Conservation (phyloP, 2,113 vertebrate genomes). For the Phocoena sinus region DNA sequence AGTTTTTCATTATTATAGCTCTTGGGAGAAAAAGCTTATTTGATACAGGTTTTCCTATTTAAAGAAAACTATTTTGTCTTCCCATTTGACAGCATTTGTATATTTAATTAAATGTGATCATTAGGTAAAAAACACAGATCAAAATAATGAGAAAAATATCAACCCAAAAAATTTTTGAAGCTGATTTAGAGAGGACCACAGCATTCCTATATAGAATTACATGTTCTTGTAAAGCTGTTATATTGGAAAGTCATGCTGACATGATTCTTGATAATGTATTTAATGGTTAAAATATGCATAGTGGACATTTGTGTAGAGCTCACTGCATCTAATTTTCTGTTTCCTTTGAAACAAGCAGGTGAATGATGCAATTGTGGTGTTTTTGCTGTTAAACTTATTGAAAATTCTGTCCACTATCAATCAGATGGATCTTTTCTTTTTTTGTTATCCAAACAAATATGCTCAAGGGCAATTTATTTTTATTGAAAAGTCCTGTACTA, state of each 20-base stretch:
- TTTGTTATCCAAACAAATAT: slow-evolving; percentile 47
- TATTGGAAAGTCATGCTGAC: slow-evolving; percentile 47
- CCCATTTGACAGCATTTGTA: neutral
- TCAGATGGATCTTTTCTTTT: slow-evolving; percentile 59
- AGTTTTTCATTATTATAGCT: neutral
- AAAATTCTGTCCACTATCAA: slow-evolving; percentile 67
- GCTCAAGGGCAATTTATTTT: slow-evolving; percentile 71
- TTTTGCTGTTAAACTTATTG: slow-evolving; percentile 68
- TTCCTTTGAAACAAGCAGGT: slow-evolving; percentile 43
- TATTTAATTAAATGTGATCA: slow-evolving; percentile 20
- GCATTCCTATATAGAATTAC: neutral
- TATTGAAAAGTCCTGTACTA: slow-evolving; percentile 66
- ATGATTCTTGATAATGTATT: slow-evolving; percentile 41
- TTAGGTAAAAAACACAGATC: neutral
- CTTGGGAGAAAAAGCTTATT: neutral
- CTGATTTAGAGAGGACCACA: neutral
- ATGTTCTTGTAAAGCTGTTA: neutral
- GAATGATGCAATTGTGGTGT: slow-evolving; percentile 50
- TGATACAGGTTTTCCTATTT: neutral
- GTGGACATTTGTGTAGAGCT: slow-evolving; percentile 29
- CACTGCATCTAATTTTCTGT: slow-evolving; percentile 61
- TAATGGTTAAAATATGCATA: slow-evolving; percentile 29
- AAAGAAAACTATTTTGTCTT: neutral
- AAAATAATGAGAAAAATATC: neutral
- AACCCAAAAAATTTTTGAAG: neutral